Evolutionary conservation across 2,113 vertebrate species (phyloP), one percentile per base, ranked within the genome.

Genomic region (Mionectes macconnelli): DNA sequence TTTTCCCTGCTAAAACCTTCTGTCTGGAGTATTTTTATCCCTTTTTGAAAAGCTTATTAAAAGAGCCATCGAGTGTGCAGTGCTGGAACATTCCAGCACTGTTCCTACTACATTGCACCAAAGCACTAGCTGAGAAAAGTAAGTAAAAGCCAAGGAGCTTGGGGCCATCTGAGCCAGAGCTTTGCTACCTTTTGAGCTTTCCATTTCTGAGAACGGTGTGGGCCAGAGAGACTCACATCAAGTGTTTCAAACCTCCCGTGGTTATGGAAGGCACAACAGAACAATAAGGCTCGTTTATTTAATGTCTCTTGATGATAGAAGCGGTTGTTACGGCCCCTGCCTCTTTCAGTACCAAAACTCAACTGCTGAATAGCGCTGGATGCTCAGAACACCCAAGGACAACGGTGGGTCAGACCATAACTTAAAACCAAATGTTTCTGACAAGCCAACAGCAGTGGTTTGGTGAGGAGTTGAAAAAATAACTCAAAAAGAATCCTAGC

Each of bases 161-260:
- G 33, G 19, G 8, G 23, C 11, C 27, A 56, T 16, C 56, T 24
- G 57, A 39, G 27, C 30, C 30, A 53, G 40, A 89, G 52, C 19
- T 50, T 62, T 39, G 30, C 45, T n/a, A 18, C 30, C 22, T 20
- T 2, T 24, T 39, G 33, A n/a, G 14, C 15, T 69, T 56, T 75
- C 53, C 50, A 15, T 12, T 64, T 64, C 53, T 31, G 67, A 40
- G 31, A 55, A 10, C 6, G 30, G 13, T 21, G 12, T 3, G 37
- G 49, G 55, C 23, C 85, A 64, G 39, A 12, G 0, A n/a, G 1
- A 62, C 6, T 2, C 20, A 27, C 1, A 6, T 5, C 10, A 30
- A 47, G 23, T 5, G 33, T 39, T 73, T 73, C 40, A 30, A 62
- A 57, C 21, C 16, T 9, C 2, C 39, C 33, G 30, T 44, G 35